A percentile compares a stretch with the other conserved stretches of the same genome.
phyloP scores from a whole-genome alignment of 2,797 vertebrate genomes.

The Graptemys geographica region DNA sequence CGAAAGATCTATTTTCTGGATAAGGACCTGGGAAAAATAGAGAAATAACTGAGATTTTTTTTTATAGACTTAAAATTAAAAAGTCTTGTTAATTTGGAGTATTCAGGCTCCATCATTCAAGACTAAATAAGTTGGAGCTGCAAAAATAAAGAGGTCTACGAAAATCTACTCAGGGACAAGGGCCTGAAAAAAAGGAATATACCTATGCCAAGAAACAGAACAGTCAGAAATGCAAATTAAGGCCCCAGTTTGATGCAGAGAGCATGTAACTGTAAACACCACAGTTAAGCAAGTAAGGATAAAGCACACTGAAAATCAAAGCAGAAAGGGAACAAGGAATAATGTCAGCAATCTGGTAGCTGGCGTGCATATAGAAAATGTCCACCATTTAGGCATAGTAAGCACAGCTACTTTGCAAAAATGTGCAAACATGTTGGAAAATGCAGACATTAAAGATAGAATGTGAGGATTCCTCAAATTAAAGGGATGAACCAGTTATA shows the following conservation, averaged over 20 bases:
- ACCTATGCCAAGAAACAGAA: background rate
- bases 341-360: background rate
- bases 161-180: background rate
- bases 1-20: background rate
- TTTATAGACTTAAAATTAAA: constrained; percentile 20
- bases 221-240: fast-evolving
- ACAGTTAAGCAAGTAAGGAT: background rate
- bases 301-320: background rate
- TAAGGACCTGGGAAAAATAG: background rate
- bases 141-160: background rate
- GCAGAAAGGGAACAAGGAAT: background rate
- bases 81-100: background rate
- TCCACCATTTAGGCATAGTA: background rate
- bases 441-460: background rate
- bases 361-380: background rate
- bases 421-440: background rate
- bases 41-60: background rate
- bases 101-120: background rate
- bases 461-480: background rate
- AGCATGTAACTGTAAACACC: background rate
- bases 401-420: background rate
- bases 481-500: background rate
- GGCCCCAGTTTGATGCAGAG: background rate
- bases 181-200: background rate
- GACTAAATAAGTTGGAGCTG: background rate